phyloP scores from a whole-genome alignment of 2,888 invertebrate species.

The Eupeodes luniger region DNA sequence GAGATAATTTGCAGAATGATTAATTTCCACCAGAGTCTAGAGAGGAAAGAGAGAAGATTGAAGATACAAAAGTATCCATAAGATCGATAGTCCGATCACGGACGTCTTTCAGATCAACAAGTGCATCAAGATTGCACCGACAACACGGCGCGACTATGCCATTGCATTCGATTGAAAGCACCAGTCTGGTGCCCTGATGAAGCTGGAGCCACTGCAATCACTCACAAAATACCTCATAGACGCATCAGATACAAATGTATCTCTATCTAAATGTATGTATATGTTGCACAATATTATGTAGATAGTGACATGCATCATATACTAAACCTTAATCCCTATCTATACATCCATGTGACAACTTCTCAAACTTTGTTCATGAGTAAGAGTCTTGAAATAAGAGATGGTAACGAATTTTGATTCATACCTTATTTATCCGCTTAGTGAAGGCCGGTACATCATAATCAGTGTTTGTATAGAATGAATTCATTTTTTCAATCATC shows the following conservation, averaged over 20 bases:
- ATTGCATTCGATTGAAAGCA: conserved; percentile 10
- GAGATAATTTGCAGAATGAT: conserved; percentile 71
- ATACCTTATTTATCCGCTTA: conserved; percentile 81
- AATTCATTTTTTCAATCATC: conserved; percentile 81
- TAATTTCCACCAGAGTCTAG: conserved; percentile 61
- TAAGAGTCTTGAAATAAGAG: conserved; percentile 15
- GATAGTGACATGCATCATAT: conserved; percentile 32
- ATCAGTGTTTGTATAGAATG: conserved; percentile 79
- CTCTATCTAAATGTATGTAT: neutral
- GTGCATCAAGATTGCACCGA: conserved; percentile 53
- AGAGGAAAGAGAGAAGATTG: neutral
- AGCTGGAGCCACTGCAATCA: conserved; percentile 51
- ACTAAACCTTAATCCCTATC: conserved; percentile 54
- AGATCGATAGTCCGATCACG: conserved; percentile 69
- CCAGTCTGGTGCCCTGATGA: conserved; percentile 29
- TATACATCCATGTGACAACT: conserved; percentile 55
- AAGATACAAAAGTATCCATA: conserved; percentile 42
- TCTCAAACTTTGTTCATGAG: conserved; percentile 6
- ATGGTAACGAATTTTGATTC: conserved; percentile 32
- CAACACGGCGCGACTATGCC: conserved; percentile 41
- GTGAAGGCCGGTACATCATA: conserved; percentile 82
- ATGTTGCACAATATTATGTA: conserved; percentile 45
- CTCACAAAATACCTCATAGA: conserved; percentile 33
- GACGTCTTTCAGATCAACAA: conserved; percentile 63
- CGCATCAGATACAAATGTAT: conserved; percentile 5